These are phyloP conservation scores for Encarsia formosa DNA, from an alignment of 2,888 invertebrate genomes.

Conservation along the genomic window DNA sequence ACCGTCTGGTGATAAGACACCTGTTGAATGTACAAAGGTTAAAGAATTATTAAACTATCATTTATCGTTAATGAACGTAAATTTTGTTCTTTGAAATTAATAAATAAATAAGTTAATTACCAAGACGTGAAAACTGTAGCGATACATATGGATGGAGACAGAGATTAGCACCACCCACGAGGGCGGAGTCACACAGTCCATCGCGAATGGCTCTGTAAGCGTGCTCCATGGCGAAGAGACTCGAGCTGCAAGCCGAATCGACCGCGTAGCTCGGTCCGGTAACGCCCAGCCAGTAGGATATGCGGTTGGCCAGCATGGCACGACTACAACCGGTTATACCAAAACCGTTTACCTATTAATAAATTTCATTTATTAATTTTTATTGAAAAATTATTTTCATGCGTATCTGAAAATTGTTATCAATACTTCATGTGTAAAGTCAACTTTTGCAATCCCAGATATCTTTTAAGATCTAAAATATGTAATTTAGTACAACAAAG, in stretches of 20 bases:
- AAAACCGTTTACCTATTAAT: constrained; percentile 55
- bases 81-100: not conserved
- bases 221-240: constrained; percentile 79
- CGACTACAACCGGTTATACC: constrained; percentile 75
- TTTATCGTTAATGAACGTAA: not conserved
- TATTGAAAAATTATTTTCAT: not conserved
- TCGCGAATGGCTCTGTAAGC: constrained; percentile 72
- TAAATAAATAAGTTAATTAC: constrained; percentile 31
- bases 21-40: constrained; percentile 39
- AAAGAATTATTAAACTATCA: constrained; percentile 38
- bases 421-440: too few relatives aligned
- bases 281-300: constrained; percentile 83
- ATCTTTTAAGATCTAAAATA: too few relatives aligned
- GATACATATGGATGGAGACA: constrained; percentile 83
- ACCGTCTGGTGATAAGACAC: constrained; percentile 76
- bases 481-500: not conserved
- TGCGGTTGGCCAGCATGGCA: constrained; percentile 85
- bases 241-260: constrained; percentile 92
- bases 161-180: constrained; percentile 82
- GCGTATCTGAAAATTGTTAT: constrained; percentile 2
- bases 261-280: constrained; percentile 83
- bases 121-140: constrained; percentile 71
- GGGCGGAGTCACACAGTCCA: constrained; percentile 81
- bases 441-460: too few relatives aligned
- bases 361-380: not conserved